Base-by-base conservation (phyloP, 2,888 invertebrate species). In the Tiliacea citrago region DNA sequence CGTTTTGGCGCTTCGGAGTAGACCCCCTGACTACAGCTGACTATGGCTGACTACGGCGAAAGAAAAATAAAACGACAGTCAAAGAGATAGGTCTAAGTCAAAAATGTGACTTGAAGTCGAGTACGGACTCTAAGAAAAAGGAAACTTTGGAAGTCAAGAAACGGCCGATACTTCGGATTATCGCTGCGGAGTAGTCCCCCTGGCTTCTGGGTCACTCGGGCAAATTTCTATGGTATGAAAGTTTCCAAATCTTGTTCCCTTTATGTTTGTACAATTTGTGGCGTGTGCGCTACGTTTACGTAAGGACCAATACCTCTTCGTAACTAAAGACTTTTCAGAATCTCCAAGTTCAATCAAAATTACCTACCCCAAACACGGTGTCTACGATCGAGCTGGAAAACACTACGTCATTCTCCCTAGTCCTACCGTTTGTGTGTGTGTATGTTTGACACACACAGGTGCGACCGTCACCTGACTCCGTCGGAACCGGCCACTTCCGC, bases 401-500 rank as follows among this genome's bases (percentile, higher is more conserved):
- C 70, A 53, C 55, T 58, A 66, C 63, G 53, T 71, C 49, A 75
- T 55, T 72, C 66, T 49, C 66, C 83, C 71, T 58, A 66, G 69
- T 13, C 39, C 35, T 58, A 18, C 2, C 18, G 29, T 61, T 18
- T 68, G 21, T 65, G 66, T 67, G 73, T 77, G 75, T 77, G 75
- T 73, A 57, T 51, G 62, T 51, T 29, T n/a, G 77, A 86, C 86
- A 83, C 93, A 92, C 93, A 95, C 95, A 95, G 94, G 95, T 94
- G 94, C 90, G 58, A 61, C 47, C 92, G 94, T 94, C 96, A 96
- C 95, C 95, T 95, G 96, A 96, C 95, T 93, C 95, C 90, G 90
- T 93, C 94, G 95, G 95, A 95, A 95, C 95, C 93, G 95, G 94
- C 95, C 96, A 93, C 96, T 96, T 96, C 96, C 96, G 96, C 91